phyloP scores from a whole-genome alignment of 2,113 vertebrate species.

The Capra hircus region DNA sequence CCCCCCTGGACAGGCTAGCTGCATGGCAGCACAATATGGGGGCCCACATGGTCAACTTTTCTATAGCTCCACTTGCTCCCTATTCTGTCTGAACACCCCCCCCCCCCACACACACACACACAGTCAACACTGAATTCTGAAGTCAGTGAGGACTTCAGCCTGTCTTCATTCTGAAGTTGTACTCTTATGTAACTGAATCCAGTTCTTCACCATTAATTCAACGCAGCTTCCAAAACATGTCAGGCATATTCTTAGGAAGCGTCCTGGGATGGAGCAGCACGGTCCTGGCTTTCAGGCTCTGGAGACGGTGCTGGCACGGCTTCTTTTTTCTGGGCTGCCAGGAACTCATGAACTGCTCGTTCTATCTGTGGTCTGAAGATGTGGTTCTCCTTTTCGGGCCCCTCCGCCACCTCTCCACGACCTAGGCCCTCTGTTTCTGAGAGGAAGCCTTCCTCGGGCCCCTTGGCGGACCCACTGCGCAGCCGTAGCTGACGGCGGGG shows the following conservation, averaged over 20 bases:
- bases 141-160: not conserved
- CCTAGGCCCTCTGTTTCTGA: not conserved
- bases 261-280: slow-evolving; percentile 84
- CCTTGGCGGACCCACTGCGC: not conserved
- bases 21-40: not conserved
- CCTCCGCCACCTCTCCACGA: not conserved
- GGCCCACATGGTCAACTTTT: not conserved
- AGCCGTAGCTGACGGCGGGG: slow-evolving; percentile 46
- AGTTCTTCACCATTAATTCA: slow-evolving; percentile 58
- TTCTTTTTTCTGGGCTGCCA: slow-evolving; percentile 85
- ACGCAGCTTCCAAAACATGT: slow-evolving; percentile 46
- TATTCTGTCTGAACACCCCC: not conserved
- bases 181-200: slow-evolving; percentile 24
- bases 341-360: slow-evolving; percentile 92
- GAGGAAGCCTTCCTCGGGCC: not conserved
- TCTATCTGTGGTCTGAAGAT: slow-evolving; percentile 95
- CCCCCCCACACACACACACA: no score
- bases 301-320: slow-evolving; percentile 78
- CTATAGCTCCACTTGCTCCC: not conserved
- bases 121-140: not conserved
- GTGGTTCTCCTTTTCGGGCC: slow-evolving; percentile 77
- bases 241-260: slow-evolving; percentile 84
- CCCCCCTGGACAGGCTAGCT: not conserved
- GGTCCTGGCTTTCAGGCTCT: slow-evolving; percentile 87
- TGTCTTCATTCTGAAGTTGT: slow-evolving; percentile 63